Evolutionary conservation across 92 coral and sea anemone genomes (phyloP), one percentile per base, ranked within the genome.

Genomic region (Epizoanthus fatuus): DNA sequence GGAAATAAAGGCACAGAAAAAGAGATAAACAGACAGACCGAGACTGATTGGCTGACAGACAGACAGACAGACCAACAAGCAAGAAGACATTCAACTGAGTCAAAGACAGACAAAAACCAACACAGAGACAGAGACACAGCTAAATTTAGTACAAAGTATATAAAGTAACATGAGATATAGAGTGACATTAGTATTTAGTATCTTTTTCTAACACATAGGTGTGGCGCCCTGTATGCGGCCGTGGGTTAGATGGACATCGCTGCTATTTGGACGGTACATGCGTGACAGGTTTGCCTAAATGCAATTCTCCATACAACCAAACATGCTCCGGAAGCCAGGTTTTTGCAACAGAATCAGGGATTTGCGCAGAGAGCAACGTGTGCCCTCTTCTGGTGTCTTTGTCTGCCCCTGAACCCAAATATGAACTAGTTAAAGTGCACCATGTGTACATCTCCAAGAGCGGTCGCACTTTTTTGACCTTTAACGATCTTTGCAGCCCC

Each of bases 181-280:
- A 29, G 35, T 29, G 35, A 29, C 2, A 29, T 29, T 2, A 1
- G 47, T 65, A 7, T 14, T 4, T 17, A 4, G 37, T 75, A 55
- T 57, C 12, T 60, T 5, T 14, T 60, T 42, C 45, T 4, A 56
- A 62, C 51, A 42, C 9, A 15, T 79, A 96, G 99, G 78, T 87
- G 45, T 87, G 83, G 72, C 96, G 99, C 35, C 98, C 95, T 4
- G 87, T 94, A 2, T 96, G 99, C 76, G 98, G 96, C n/a, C 75
- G 83, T 53, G 98, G 92, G 8, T 0, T 69, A 9, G 56, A 59
- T 15, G 74, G 66, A 29, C 32, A 49, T 7, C 90, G 91, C 83
- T 93, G 93, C 51, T 84, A 83, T 62, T 20, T 65, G 10, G 81
- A 87, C 68, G 93, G 93, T 0, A 63, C 74, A 10, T 88, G 92